phyloP scores from a whole-genome alignment of 2,797 vertebrate species.

The Pseudomugil gertrudae region DNA sequence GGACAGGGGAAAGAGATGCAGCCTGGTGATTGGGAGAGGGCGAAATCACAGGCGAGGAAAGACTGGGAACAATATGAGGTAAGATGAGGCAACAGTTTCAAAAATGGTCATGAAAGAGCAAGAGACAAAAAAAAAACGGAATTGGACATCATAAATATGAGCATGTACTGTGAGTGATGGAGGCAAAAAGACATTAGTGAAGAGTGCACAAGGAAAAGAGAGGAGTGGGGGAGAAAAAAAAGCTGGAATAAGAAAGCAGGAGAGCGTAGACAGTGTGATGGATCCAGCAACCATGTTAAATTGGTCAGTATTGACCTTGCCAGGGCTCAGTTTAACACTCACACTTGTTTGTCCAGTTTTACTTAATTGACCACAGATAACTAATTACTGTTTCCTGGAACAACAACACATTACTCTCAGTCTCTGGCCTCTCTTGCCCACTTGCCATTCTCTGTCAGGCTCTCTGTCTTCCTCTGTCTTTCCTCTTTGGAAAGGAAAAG shows the following conservation, averaged over 20 bases:
- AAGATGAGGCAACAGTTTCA: constrained; percentile 59
- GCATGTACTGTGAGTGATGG: constrained; percentile 24
- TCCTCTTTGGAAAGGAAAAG: constrained; percentile 4
- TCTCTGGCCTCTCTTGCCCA: constrained; percentile 13
- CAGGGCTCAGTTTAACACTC: constrained; percentile 78
- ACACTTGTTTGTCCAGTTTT: constrained; percentile 81
- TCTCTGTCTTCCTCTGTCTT: constrained; percentile 23
- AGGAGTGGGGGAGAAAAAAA: constrained; percentile 27
- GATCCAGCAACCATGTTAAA: constrained; percentile 72
- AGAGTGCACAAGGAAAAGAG: constrained; percentile 28
- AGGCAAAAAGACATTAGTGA: constrained; percentile 9
- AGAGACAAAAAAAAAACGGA: constrained; percentile 21
- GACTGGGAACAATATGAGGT: constrained; percentile 50
- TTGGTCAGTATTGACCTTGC: constrained; percentile 75
- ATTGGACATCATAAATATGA: constrained; percentile 39
- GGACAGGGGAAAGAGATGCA: constrained; percentile 30
- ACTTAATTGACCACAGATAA: constrained; percentile 82
- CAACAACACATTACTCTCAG: constrained; percentile 55
- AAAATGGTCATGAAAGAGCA: constrained; percentile 40
- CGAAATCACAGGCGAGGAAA: constrained; percentile 50
- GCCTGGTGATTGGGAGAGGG: constrained; percentile 40
- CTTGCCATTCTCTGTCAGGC: constrained; percentile 31
- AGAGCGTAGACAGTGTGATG: constrained; percentile 52
- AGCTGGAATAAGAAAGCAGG: constrained; percentile 39
- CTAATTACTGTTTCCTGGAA: constrained; percentile 78